These are phyloP conservation scores for Mythimna loreyi DNA, from an alignment of 2,888 invertebrate species.

Conservation along the genomic window DNA sequence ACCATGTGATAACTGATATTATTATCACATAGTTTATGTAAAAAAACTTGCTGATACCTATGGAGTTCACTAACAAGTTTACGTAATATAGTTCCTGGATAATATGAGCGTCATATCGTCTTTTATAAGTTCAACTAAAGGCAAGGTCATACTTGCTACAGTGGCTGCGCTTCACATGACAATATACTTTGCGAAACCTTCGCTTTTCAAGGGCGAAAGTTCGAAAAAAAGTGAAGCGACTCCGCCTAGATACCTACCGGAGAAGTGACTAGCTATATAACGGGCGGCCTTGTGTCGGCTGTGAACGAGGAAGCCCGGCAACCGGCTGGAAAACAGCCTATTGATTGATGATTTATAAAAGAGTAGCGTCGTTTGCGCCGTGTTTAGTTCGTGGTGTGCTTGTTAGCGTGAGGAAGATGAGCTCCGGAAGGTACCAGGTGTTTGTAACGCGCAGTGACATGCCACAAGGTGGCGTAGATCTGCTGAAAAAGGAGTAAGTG, in stretches of 20 bases:
- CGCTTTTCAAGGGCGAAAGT: conserved; percentile 81
- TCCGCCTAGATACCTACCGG: conserved; percentile 84
- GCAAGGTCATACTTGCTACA: conserved; percentile 83
- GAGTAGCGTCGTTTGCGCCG: conserved; percentile 55
- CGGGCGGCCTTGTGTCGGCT: conserved; percentile 72
- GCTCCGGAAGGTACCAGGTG: conserved; percentile 87
- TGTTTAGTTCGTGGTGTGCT: conserved; percentile 68
- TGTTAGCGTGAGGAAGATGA: conserved; percentile 77
- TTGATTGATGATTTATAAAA: conserved; percentile 81
- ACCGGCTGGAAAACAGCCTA: conserved; percentile 56
- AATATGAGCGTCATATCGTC: conserved; percentile 81
- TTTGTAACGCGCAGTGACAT: conserved; percentile 92
- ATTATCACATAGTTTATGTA: not conserved
- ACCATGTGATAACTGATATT: not conserved
- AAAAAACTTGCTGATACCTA: not conserved
- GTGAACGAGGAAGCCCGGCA: conserved; percentile 65
- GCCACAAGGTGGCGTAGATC: conserved; percentile 90
- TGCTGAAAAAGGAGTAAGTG: conserved; percentile 92
- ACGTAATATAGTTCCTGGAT: conserved; percentile 57
- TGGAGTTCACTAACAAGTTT: conserved; percentile 38
- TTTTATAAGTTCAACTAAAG: conserved; percentile 84
- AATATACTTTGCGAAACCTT: conserved; percentile 85
- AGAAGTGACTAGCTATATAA: conserved; percentile 70
- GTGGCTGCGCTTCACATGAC: conserved; percentile 82
- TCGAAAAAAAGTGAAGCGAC: conserved; percentile 67